Evolutionary conservation across 2,888 invertebrate genomes (phyloP).

Genomic region (Baccha elongata): DNA sequence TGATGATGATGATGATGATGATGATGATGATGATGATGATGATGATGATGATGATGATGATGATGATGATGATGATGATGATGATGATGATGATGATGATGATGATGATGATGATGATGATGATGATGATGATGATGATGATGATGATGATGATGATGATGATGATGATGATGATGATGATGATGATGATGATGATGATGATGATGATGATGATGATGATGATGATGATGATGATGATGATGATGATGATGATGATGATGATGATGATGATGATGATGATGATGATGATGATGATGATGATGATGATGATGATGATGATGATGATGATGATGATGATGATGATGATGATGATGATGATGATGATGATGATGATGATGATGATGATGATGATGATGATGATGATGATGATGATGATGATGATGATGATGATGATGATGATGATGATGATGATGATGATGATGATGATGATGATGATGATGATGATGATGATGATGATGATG

Average conservation of each 20-base stretch:
- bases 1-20: slow-evolving; percentile 13
- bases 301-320: slow-evolving; percentile 29
- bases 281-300: slow-evolving; percentile 6
- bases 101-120: slow-evolving; percentile 19
- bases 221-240: slow-evolving; percentile 16
- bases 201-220: slow-evolving; percentile 19
- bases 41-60: slow-evolving; percentile 11
- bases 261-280: slow-evolving; percentile 16
- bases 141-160: slow-evolving; percentile 21
- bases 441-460: slow-evolving; percentile 13
- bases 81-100: slow-evolving; percentile 21
- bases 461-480: slow-evolving; percentile 11
- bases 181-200: slow-evolving; percentile 19
- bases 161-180: slow-evolving; percentile 21
- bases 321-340: not conserved
- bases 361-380: slow-evolving; percentile 8
- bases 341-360: not conserved
- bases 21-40: slow-evolving; percentile 11
- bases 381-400: slow-evolving; percentile 21
- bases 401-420: slow-evolving; percentile 67
- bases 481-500: slow-evolving; percentile 10
- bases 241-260: slow-evolving; percentile 18
- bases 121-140: slow-evolving; percentile 21
- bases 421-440: slow-evolving; percentile 72
- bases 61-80: slow-evolving; percentile 10